Evolutionary conservation across 2,888 invertebrate genomes (phyloP), one percentile per base, ranked within the genome.

Genomic region (Drosophila fulvimacula): DNA sequence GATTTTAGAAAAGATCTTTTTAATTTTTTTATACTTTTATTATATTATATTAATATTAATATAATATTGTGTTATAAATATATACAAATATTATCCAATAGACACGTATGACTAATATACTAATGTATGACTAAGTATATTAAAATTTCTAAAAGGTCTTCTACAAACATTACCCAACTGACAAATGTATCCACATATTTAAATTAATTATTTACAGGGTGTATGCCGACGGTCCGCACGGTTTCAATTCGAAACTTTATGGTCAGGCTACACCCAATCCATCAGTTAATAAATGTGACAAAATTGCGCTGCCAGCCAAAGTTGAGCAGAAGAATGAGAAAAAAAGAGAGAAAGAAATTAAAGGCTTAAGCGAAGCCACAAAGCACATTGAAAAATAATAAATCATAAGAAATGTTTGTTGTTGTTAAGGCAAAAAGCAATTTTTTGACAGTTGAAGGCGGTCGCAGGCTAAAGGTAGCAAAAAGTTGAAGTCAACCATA

Each of bases 271-370:
- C 67, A 69, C 65, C 69, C 69, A 79, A 88, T 82, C 83, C 82
- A 88, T 83, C 83, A 83, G 88, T 88, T 85, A 85, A 88, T 83
- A 87, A 88, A 79, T 79, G 71, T 79, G 88, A 75, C 85, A 84
- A 75, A 81, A 70, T 76, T 63, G 62, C 59, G 64, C 57, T 57
- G 57, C 49, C 56, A 49, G 65, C 46, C 6, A 41, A 59, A 61
- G 65, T 48, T 39, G 55, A 38, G 62, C 61, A 60, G 60, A 38
- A 52, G 46, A 46, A 46, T 24, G 44, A 21, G 11, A 42, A n/a
- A n/a, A 38, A 38, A 38, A 38, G 2, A 15, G 15, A 19, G 21
- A 21, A 7, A 34, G 49, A 49, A 34, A 19, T 21, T 32, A 51
- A 51, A 61, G 68, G 82, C 79, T 75, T 75, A 55, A 69, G 72